Conservation (phyloP, 2,113 vertebrate genomes). For the Brachyhypopomus gauderio region DNA sequence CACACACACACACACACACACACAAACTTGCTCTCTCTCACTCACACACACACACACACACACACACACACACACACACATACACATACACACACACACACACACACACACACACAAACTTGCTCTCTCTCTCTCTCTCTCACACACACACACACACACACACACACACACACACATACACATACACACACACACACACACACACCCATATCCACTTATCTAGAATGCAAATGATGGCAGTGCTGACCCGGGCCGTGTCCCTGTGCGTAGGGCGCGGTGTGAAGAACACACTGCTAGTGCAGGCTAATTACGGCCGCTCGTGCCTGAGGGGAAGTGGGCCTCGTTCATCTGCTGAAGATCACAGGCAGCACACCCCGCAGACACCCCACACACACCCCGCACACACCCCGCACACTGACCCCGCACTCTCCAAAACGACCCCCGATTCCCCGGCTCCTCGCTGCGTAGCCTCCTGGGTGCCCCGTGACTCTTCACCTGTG, state of each 20-base stretch:
- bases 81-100: too few relatives aligned
- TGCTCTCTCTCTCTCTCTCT: too few relatives aligned
- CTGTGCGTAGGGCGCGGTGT: constrained; percentile 1
- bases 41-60: too few relatives aligned
- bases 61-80: too few relatives aligned
- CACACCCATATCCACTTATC: background rate
- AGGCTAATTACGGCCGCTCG: constrained; percentile 44
- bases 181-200: constrained; percentile 1
- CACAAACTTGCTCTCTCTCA: too few relatives aligned
- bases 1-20: too few relatives aligned
- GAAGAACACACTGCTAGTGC: background rate
- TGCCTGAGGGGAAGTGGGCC: constrained; percentile 29
- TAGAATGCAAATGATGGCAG: constrained; percentile 41
- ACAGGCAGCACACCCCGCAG: constrained; percentile 17
- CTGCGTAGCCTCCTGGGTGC: background rate
- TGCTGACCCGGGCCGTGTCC: constrained; percentile 23
- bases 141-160: background rate
- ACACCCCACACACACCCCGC: constrained; percentile 37
- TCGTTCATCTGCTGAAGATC: constrained; percentile 41
- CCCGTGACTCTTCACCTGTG: background rate
- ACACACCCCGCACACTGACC: constrained; percentile 43
- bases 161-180: background rate
- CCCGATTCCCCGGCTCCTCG: background rate
- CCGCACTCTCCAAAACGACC: constrained; percentile 26
- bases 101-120: too few relatives aligned